phyloP scores from a whole-genome alignment of 2,113 vertebrate species.

The Rattus rattus region DNA sequence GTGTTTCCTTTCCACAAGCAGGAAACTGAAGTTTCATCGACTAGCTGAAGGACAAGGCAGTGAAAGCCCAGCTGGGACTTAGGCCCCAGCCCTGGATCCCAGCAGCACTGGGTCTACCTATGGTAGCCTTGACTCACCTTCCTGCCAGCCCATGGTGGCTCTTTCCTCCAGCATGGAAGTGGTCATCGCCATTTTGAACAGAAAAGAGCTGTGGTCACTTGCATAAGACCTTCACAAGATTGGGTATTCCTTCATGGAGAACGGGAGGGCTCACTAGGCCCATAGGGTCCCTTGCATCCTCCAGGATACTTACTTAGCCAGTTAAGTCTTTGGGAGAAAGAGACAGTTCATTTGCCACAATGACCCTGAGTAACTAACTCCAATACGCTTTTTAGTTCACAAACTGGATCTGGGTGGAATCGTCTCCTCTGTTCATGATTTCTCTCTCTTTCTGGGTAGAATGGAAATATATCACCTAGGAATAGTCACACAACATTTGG shows the following conservation, averaged over 20 bases:
- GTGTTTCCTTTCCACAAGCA: neutral
- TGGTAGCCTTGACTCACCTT: neutral
- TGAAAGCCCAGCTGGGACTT: neutral
- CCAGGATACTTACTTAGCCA: neutral
- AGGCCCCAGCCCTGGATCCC: neutral
- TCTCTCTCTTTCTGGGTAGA: neutral
- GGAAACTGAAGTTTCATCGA: neutral
- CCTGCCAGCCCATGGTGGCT: neutral
- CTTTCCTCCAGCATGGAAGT: neutral
- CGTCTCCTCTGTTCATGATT: no score
- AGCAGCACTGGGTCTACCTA: neutral
- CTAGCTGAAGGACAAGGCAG: neutral
- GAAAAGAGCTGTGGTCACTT: neutral
- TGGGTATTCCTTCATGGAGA: neutral
- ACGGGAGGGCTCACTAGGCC: neutral
- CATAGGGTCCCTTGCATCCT: no score
- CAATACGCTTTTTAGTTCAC: neutral
- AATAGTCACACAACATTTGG: neutral
- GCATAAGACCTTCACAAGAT: neutral
- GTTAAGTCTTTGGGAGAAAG: neutral
- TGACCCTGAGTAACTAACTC: neutral
- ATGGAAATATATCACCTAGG: neutral
- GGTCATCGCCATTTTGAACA: neutral
- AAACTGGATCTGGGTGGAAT: neutral
- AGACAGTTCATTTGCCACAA: neutral